phyloP scores from a whole-genome alignment of 1,140 invertebrate species.

The Pantala flavescens region DNA sequence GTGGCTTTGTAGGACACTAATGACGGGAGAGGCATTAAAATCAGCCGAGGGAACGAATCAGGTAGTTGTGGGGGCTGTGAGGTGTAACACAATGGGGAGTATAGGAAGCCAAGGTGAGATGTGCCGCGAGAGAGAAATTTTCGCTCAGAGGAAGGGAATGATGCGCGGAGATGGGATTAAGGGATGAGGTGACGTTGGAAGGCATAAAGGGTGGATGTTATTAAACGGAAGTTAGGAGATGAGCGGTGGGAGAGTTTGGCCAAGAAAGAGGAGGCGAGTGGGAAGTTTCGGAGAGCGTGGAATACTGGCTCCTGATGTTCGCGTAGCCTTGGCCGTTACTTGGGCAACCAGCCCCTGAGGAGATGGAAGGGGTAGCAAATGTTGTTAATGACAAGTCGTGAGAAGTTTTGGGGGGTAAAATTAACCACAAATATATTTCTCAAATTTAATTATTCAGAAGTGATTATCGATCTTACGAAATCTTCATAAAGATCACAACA shows the following conservation, averaged over 20 bases:
- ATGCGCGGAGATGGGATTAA: neutral
- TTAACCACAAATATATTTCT: too few relatives aligned
- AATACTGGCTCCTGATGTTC: too few relatives aligned
- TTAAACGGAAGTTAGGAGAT: slow-evolving; percentile 9
- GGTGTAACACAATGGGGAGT: neutral
- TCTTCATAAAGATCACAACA: too few relatives aligned
- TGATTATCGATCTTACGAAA: too few relatives aligned
- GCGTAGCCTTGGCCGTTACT: too few relatives aligned
- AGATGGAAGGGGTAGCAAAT: too few relatives aligned
- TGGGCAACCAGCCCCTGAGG: too few relatives aligned
- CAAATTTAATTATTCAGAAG: too few relatives aligned
- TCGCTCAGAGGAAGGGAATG: neutral
- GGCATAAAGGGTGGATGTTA: slow-evolving; percentile 4
- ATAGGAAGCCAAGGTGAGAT: too few relatives aligned
- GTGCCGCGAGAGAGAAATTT: neutral
- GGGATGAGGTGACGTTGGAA: neutral
- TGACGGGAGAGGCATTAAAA: neutral
- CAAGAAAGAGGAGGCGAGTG: neutral
- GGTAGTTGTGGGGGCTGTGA: neutral
- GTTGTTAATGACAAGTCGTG: too few relatives aligned
- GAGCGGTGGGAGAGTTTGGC: neutral
- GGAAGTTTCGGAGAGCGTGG: neutral
- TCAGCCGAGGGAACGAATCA: neutral
- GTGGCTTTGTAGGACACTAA: neutral
- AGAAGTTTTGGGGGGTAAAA: too few relatives aligned